Percentiles rank a stretch among this genome's conserved stretches.
Evolutionary conservation across 2,113 vertebrate genomes (phyloP).

Genomic region (Malurus melanocephalus): DNA sequence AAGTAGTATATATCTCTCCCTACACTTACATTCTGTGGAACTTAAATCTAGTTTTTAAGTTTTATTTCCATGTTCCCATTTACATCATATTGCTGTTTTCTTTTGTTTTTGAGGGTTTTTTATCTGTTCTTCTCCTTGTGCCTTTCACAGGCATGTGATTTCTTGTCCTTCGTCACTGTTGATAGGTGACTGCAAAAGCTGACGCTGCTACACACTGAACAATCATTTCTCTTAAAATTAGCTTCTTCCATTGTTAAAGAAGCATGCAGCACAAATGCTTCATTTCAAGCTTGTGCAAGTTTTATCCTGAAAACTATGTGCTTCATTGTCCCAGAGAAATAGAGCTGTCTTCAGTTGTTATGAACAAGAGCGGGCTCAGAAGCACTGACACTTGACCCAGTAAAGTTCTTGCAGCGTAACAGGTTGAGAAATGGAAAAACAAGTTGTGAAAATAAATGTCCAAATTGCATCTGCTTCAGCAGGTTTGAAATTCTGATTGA

Average conservation of each 20-base stretch:
- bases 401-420: not conserved
- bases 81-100: not conserved
- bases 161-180: slow-evolving; percentile 11
- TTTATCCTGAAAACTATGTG: slow-evolving; percentile 62
- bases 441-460: slow-evolving; percentile 15
- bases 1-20: not conserved
- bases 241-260: slow-evolving; percentile 42
- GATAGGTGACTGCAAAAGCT: slow-evolving; percentile 1
- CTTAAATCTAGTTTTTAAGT: not conserved
- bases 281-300: slow-evolving; percentile 61
- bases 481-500: not conserved
- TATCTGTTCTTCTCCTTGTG: not conserved
- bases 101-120: not conserved
- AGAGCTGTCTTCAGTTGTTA: slow-evolving; percentile 48
- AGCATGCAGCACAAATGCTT: slow-evolving; percentile 40
- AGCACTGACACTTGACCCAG: slow-evolving; percentile 46
- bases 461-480: not conserved
- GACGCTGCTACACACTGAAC: not conserved
- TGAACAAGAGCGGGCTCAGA: slow-evolving; percentile 18
- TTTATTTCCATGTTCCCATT: not conserved
- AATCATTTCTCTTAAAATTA: slow-evolving; percentile 45
- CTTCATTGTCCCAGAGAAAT: slow-evolving; percentile 56
- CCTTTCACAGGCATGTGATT: slow-evolving; percentile 3
- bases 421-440: slow-evolving; percentile 40
- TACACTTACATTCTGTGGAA: not conserved